Base-by-base conservation (phyloP, 2,888 invertebrate genomes). In the Phengaris alcon region DNA sequence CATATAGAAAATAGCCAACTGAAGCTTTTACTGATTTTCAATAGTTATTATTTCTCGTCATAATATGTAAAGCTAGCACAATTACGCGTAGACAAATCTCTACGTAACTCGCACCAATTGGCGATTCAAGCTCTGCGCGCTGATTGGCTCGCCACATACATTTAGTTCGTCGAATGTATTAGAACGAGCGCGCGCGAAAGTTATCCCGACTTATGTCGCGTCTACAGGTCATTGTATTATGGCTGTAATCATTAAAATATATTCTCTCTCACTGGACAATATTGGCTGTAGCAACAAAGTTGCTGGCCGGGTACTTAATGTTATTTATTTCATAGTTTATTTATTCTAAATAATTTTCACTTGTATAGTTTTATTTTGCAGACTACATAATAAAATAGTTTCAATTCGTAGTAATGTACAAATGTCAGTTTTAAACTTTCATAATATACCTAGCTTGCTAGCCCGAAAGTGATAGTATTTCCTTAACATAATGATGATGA, bases 301-400 rank as follows among this genome's bases (percentile, higher is more conserved):
- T 73, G 48, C 77, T 75, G 84, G 84, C 82, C 77, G 59, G 82
- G 76, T 82, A 84, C 84, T 84, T 84, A 83, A 79, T 76, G 76
- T 75, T 70, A 52, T 75, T 72, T 74, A 75, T 76, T 75, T 73
- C 73, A 64, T 73, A 69, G 64, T 64, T 44, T 64, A 64, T 64
- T 64, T 35, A 44, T 64, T 64, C 6, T 51, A 7, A 54, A 73
- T 54, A 46, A 54, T 51, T 9, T 15, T 68, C 8, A 73, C 68
- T 52, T 44, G 51, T 73, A 44, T 44, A 46, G 10, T 46, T 68
- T 48, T 15, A 48, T 48, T 69, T 69, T 48, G 48, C 48, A 46
- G 46, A 46, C 46, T 69, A 12, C 15, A 64, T 4, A 64, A 6
- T 15, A 64, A 52, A 1, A 52, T 12, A 6, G 15, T 59, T 59